Conservation (phyloP, 2,888 invertebrate species). For the Ditylenchus weischeri region DNA sequence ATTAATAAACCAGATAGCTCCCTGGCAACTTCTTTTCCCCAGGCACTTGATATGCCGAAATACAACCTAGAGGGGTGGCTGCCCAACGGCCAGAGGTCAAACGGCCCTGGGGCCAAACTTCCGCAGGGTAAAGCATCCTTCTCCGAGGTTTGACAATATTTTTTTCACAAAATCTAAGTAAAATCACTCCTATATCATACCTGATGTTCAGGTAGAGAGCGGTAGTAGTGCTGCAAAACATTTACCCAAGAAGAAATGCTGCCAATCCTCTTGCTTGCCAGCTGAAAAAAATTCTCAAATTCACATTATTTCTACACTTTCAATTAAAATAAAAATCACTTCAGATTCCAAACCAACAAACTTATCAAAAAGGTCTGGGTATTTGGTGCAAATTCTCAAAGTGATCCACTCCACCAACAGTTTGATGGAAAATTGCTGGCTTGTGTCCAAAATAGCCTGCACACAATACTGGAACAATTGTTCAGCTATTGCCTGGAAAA, state of each 20-base stretch:
- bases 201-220: not conserved
- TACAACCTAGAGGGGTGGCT: too few relatives aligned
- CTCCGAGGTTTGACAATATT: too few relatives aligned
- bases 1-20: too few relatives aligned
- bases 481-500: not conserved
- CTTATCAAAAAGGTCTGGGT: slow-evolving; percentile 9
- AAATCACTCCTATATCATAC: too few relatives aligned
- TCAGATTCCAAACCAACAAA: slow-evolving; percentile 16
- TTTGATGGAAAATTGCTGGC: slow-evolving; percentile 51
- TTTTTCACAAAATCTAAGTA: not conserved
- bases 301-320: not conserved
- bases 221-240: slow-evolving; percentile 9
- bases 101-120: too few relatives aligned
- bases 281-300: slow-evolving; percentile 45
- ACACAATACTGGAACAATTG: slow-evolving; percentile 38
- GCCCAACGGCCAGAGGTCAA: too few relatives aligned
- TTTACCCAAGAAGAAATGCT: slow-evolving; percentile 59
- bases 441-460: slow-evolving; percentile 40
- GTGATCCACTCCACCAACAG: slow-evolving; percentile 47
- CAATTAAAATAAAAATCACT: slow-evolving; percentile 18
- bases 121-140: too few relatives aligned
- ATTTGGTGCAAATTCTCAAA: slow-evolving; percentile 26
- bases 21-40: too few relatives aligned
- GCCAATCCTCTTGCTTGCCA: slow-evolving; percentile 55
- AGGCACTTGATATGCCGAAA: too few relatives aligned